A percentile compares a stretch with the other conserved stretches of the same genome.
These are phyloP conservation scores for Taxidea taxus DNA, from an alignment of 2,113 vertebrate species.

Conservation along the genomic window DNA sequence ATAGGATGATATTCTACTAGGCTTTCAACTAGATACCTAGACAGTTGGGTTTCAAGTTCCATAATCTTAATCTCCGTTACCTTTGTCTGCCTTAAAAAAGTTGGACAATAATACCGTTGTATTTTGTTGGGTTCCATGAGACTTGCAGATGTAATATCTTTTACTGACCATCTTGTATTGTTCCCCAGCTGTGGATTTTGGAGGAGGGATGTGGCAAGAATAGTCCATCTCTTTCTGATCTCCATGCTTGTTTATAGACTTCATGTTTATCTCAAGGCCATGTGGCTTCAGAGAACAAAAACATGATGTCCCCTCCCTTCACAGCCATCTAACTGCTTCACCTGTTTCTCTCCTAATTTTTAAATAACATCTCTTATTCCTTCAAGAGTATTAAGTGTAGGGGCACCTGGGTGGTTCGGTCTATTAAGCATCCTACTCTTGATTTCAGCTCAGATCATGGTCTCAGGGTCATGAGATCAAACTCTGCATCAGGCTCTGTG, in stretches of 20 bases:
- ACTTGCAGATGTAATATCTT: not conserved
- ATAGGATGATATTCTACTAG: not conserved
- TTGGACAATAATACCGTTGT: not conserved
- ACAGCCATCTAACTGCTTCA: not conserved
- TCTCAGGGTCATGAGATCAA: not conserved
- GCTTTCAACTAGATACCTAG: not conserved
- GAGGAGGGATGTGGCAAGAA: not conserved
- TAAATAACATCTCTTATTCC: constrained; percentile 30
- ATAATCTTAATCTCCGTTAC: not conserved
- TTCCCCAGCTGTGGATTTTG: constrained; percentile 21
- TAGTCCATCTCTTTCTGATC: not conserved
- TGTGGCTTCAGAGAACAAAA: not conserved
- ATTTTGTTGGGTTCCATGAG: constrained; percentile 19
- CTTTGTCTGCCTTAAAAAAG: constrained; percentile 9
- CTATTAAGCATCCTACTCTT: not conserved
- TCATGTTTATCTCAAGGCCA: not conserved
- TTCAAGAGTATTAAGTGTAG: not conserved
- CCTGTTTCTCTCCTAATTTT: not conserved
- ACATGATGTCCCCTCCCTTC: not conserved
- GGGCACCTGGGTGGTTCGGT: not conserved
- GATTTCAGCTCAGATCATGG: not conserved
- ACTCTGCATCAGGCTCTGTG: not conserved
- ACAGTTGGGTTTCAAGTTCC: not conserved
- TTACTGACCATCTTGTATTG: constrained; percentile 14
- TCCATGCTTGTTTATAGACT: not conserved